phyloP scores from a whole-genome alignment of 2,113 vertebrate genomes.

The Megaleporinus macrocephalus region DNA sequence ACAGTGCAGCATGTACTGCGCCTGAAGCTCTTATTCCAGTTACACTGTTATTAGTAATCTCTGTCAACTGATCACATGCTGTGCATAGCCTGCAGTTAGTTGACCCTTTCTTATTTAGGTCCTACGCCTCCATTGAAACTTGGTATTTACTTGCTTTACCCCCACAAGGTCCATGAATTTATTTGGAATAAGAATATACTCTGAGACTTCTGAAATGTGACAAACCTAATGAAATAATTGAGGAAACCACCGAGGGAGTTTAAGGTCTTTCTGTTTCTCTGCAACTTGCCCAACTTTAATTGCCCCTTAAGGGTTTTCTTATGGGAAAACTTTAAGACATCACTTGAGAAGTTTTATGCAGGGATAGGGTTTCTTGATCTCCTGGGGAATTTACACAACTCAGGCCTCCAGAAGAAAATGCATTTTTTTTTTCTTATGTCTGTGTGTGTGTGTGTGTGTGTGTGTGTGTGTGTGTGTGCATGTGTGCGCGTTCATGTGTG shows the following conservation, averaged over 20 bases:
- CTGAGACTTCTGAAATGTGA: neutral
- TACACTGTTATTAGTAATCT: neutral
- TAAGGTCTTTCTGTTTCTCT: neutral
- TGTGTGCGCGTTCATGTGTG: no score
- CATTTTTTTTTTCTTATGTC: neutral
- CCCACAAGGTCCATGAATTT: neutral
- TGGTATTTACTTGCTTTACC: neutral
- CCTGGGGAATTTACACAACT: neutral
- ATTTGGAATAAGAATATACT: neutral
- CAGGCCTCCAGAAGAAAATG: neutral
- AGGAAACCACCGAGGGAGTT: conserved; percentile 6
- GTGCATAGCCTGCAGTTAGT: neutral
- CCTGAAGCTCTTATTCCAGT: neutral
- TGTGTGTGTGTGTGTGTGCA: no score
- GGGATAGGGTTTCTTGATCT: neutral
- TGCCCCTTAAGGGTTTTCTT: conserved; percentile 6
- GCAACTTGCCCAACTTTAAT: neutral
- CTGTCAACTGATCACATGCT: neutral
- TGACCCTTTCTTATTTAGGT: neutral
- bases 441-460: neutral
- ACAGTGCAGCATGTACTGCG: neutral
- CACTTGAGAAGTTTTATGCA: neutral
- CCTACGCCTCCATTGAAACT: neutral
- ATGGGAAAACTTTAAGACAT: neutral
- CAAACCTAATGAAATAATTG: neutral